Evolutionary conservation across 2,797 vertebrate species (phyloP), one percentile per base, ranked within the genome.

Genomic region (Pithecia hirsuta): DNA sequence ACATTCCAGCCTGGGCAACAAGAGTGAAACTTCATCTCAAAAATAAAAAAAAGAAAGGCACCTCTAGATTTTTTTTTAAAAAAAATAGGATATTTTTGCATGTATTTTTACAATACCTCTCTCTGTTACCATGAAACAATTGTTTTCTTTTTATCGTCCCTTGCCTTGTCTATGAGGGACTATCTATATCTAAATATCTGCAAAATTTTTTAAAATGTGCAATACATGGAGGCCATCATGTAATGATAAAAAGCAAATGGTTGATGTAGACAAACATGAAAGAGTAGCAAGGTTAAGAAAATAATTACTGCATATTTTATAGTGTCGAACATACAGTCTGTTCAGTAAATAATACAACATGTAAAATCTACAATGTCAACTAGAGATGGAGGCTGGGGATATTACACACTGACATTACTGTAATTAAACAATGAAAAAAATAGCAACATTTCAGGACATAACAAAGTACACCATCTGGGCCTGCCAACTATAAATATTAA

Each of bases 381-480:
- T 90, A 61, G 64, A 94, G 36, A 94, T 59, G 50, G 76, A 96
- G 30, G 14, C 82, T 92, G 57, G 22, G 87, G 64, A 84, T 96
- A 96, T 89, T 98, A 82, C 22, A 97, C 59, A 91, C 22, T 96
- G 96, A 64, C 89, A 96, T 97, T 96, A 82, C 46, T 95, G 50
- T 97, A 97, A 97, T 97, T 97, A 97, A 97, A 76, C 57, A 75
- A 95, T 92, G 57, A 85, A 96, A 96, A 91, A 97, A 97, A 92
- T 52, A 95, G 85, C 70, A 93, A 80, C 79, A 87, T 94, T 97
- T 97, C 20, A 96, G 91, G 93, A 90, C 76, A 92, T 93, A 96
- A 96, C 91, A 97, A 97, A 97, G 72, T 96, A 97, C 82, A 93
- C 97, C 96, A 98, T 97, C 96, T 98, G 97, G 92, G 91, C 50